These are phyloP conservation scores for Drosophila repleta DNA, from an alignment of 1,140 invertebrate genomes.

Conservation along the genomic window DNA sequence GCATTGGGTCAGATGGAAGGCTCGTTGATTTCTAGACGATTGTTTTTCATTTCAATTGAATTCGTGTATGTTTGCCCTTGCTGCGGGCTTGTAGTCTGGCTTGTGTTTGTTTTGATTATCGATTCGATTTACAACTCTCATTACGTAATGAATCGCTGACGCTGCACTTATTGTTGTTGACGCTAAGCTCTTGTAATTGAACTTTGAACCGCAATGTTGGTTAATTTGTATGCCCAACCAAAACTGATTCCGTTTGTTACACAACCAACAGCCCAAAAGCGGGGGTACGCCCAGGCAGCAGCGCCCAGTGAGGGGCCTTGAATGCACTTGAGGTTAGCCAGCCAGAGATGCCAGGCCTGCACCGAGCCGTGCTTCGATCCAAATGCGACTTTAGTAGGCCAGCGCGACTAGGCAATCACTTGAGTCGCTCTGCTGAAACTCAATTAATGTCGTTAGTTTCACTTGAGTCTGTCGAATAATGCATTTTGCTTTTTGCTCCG, in stretches of 20 bases:
- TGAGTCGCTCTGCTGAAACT: slow-evolving; percentile 36
- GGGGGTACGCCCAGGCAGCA: slow-evolving; percentile 33
- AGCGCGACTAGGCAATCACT: slow-evolving; percentile 28
- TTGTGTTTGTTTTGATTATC: slow-evolving; percentile 42
- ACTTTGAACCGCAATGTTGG: slow-evolving; percentile 61
- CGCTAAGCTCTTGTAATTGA: slow-evolving; percentile 54
- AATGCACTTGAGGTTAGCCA: slow-evolving; percentile 53
- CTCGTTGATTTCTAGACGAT: slow-evolving; percentile 45
- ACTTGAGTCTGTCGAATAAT: slow-evolving; percentile 29
- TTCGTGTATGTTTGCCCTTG: slow-evolving; percentile 59
- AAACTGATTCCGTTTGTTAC: slow-evolving; percentile 54
- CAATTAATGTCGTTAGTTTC: slow-evolving; percentile 51
- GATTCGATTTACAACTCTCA: slow-evolving; percentile 45
- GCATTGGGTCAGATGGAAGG: slow-evolving; percentile 20
- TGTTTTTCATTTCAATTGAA: slow-evolving; percentile 63
- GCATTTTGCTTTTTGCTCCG: slow-evolving; percentile 10
- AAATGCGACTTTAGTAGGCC: slow-evolving; percentile 4
- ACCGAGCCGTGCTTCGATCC: not conserved
- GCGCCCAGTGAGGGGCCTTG: slow-evolving; percentile 40
- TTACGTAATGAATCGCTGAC: slow-evolving; percentile 52
- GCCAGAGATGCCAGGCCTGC: slow-evolving; percentile 31
- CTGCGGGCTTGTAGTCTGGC: slow-evolving; percentile 39
- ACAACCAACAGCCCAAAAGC: slow-evolving; percentile 33
- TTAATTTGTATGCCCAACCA: slow-evolving; percentile 57
- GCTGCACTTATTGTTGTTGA: slow-evolving; percentile 37